These are phyloP conservation scores for Melinaea marsaeus DNA, from an alignment of 2,888 invertebrate species.

Conservation along the genomic window DNA sequence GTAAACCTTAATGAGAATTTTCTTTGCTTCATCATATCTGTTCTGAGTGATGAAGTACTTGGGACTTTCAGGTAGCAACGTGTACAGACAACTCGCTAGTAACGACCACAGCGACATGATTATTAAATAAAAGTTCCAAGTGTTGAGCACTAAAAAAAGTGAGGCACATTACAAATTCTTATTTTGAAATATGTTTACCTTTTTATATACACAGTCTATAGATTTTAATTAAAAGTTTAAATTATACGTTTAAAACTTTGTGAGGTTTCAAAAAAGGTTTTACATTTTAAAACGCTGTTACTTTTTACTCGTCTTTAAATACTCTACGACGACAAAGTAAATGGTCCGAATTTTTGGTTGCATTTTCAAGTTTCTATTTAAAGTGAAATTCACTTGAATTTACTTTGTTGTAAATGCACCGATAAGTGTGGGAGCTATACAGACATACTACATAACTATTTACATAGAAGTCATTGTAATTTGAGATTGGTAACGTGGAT, in stretches of 20 bases:
- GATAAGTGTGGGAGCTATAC: not conserved
- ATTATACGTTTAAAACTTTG: not conserved
- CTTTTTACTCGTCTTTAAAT: constrained; percentile 2
- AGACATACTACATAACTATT: too few species aligned
- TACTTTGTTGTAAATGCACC: not conserved
- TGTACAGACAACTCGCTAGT: constrained; percentile 46
- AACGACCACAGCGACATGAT: constrained; percentile 54
- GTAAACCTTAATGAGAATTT: constrained; percentile 55
- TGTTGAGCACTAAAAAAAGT: constrained; percentile 51
- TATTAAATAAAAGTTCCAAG: constrained; percentile 63
- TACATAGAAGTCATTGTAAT: too few species aligned
- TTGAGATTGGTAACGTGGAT: too few species aligned
- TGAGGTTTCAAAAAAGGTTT: not conserved
- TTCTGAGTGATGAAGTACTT: constrained; percentile 58
- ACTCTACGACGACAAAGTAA: constrained; percentile 6
- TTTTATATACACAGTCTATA: constrained; percentile 5
- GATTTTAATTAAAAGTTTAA: constrained; percentile 2
- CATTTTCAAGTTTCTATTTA: constrained; percentile 4
- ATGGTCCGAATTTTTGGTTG: constrained; percentile 1
- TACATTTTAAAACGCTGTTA: not conserved
- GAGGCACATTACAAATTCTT: too few species aligned
- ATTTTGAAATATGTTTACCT: too few species aligned
- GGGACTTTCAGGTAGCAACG: constrained; percentile 58
- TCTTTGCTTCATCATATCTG: constrained; percentile 55
- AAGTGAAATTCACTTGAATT: constrained; percentile 1